Evolutionary conservation across 2,797 vertebrate species (phyloP).

Genomic region (Amblyopsis hoosieri): DNA sequence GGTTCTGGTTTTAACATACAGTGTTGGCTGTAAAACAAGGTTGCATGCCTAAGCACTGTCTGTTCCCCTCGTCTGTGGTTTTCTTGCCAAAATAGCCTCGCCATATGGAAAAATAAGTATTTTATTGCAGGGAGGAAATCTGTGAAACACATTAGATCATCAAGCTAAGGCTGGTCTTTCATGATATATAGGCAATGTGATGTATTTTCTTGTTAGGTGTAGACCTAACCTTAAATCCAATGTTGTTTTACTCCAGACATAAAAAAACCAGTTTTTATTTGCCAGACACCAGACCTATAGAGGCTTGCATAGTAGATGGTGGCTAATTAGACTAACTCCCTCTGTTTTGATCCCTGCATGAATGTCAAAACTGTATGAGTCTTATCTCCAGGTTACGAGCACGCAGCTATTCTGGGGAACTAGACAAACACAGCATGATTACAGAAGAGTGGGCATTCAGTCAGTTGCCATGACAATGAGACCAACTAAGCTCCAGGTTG

Average conservation of each 20-base stretch:
- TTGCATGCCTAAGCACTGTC: conserved; percentile 57
- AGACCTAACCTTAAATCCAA: too few species aligned
- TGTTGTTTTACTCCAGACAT: too few species aligned
- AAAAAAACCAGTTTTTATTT: too few species aligned
- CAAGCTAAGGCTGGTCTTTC: conserved; percentile 26
- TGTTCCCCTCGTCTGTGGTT: conserved; percentile 64
- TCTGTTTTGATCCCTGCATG: conserved; percentile 1
- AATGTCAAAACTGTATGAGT: conserved; percentile 28
- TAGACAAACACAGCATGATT: conserved; percentile 52
- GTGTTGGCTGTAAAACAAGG: conserved; percentile 50
- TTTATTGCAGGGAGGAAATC: conserved; percentile 40
- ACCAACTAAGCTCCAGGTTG: conserved; percentile 24
- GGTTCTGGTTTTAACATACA: conserved; percentile 56
- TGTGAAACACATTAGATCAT: conserved; percentile 65
- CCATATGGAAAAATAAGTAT: conserved; percentile 46
- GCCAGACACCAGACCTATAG: too few species aligned
- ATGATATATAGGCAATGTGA: conserved; percentile 16
- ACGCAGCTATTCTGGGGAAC: conserved; percentile 58
- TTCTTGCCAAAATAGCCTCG: conserved; percentile 59
- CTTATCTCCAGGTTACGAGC: conserved; percentile 45
- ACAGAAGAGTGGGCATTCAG: conserved; percentile 46
- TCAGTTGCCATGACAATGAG: conserved; percentile 61
- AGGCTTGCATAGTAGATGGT: too few species aligned
- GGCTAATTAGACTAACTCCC: too few species aligned
- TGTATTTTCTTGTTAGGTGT: conserved; percentile 34